A percentile compares a stretch with the other conserved stretches of the same genome.
phyloP scores from a whole-genome alignment of 1,140 invertebrate genomes.

The Ceratina australensis region DNA sequence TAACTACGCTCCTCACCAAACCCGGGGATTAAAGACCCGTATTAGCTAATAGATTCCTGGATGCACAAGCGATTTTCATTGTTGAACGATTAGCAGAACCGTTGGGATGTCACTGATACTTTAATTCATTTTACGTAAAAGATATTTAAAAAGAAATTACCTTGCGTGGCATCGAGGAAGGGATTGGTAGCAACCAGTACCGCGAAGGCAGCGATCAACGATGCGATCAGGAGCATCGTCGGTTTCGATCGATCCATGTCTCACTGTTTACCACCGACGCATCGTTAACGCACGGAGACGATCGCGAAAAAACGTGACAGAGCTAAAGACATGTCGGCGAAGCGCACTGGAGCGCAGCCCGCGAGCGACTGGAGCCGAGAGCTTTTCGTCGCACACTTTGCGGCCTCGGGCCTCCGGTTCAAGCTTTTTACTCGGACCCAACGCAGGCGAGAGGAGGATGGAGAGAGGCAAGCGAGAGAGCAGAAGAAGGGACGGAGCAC shows the following conservation, averaged over 20 bases:
- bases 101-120: no score
- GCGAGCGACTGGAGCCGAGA: slow-evolving; percentile 55
- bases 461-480: slow-evolving; percentile 4
- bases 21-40: no score
- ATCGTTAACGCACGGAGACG: background rate
- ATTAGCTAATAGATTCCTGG: no score
- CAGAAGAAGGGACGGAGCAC: slow-evolving; percentile 36
- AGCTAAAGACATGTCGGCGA: slow-evolving; percentile 52
- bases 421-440: slow-evolving; percentile 62
- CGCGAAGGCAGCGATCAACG: slow-evolving; percentile 13
- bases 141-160: slow-evolving; percentile 31
- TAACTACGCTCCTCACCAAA: no score
- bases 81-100: no score
- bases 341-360: slow-evolving; percentile 56
- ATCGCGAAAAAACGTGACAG: background rate
- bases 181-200: slow-evolving; percentile 38
- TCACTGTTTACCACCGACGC: slow-evolving; percentile 38
- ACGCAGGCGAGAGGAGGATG: slow-evolving; percentile 52
- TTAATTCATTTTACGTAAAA: no score
- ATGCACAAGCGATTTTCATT: no score
- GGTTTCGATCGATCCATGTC: background rate
- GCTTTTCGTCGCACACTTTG: slow-evolving; percentile 58
- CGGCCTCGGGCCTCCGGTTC: slow-evolving; percentile 34
- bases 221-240: slow-evolving; percentile 43
- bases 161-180: slow-evolving; percentile 53